Conservation (phyloP, 1,140 invertebrate genomes). For the Cotesia chilonis region DNA sequence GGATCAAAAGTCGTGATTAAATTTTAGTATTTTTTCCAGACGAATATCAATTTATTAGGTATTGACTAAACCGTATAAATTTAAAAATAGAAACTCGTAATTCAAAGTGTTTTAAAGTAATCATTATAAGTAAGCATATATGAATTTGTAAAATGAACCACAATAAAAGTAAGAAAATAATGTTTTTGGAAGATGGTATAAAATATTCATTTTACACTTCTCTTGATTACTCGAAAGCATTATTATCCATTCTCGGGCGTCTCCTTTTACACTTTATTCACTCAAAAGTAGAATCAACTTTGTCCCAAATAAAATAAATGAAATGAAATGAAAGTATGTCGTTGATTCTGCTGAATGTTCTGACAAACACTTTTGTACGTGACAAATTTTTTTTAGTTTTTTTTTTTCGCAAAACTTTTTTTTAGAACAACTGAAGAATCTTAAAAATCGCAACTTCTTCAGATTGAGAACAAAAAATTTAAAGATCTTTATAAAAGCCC, state of each 20-base stretch:
- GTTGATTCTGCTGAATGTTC: neutral
- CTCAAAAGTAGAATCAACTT: slow-evolving; percentile 23
- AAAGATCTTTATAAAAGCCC: too few relatives aligned
- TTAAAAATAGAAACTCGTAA: neutral
- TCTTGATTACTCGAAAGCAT: slow-evolving; percentile 34
- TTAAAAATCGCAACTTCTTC: neutral
- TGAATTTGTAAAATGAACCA: neutral
- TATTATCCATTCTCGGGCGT: neutral
- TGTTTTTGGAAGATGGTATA: slow-evolving; percentile 23
- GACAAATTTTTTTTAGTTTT: neutral
- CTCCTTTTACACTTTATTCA: neutral
- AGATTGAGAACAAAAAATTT: too few relatives aligned
- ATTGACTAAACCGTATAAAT: too few relatives aligned
- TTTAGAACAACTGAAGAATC: neutral
- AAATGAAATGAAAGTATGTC: slow-evolving; percentile 24
- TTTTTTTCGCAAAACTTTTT: neutral
- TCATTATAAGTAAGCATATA: neutral
- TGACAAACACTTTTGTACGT: neutral
- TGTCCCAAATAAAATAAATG: neutral
- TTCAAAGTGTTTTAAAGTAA: neutral
- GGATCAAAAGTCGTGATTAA: too few relatives aligned
- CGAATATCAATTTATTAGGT: too few relatives aligned
- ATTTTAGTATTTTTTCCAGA: too few relatives aligned
- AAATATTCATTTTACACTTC: slow-evolving; percentile 34
- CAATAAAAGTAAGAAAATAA: slow-evolving; percentile 26